Percentiles rank a stretch among this genome's conserved stretches.
phyloP scores from a whole-genome alignment of 2,888 invertebrate species.

The Coelinius sp. region DNA sequence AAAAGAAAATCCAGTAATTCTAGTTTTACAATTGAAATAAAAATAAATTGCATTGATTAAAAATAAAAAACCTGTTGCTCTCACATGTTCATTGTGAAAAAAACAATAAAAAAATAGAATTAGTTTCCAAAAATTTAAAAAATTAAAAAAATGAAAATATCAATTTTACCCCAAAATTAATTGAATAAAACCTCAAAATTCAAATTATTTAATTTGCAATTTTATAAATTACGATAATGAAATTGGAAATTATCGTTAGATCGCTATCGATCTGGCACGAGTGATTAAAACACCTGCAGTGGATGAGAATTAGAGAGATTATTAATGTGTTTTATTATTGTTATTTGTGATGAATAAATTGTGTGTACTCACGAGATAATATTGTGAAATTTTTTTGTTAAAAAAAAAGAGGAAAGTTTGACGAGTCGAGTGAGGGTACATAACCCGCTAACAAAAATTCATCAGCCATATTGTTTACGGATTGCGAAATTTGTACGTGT shows the following conservation, averaged over 20 bases:
- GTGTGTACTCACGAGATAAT: not conserved
- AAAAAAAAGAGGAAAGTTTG: conserved; percentile 5
- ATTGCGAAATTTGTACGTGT: conserved; percentile 4
- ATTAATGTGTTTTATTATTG: not conserved
- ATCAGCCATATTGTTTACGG: conserved; percentile 66
- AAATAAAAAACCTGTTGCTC: conserved; percentile 26
- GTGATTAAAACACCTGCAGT: not conserved
- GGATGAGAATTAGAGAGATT: not conserved
- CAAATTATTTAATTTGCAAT: no score
- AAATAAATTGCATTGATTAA: not conserved
- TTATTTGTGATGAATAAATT: no score
- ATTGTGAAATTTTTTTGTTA: not conserved
- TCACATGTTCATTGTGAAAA: no score
- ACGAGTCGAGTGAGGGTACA: conserved; percentile 55
- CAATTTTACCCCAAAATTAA: no score
- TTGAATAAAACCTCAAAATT: no score
- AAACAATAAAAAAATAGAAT: no score
- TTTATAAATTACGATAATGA: not conserved
- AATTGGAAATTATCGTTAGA: not conserved
- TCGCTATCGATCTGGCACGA: not conserved
- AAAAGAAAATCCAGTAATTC: no score
- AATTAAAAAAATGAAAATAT: no score
- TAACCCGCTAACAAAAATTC: conserved; percentile 60
- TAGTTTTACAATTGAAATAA: no score
- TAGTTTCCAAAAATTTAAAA: no score